phyloP scores from a whole-genome alignment of 1,140 invertebrate genomes.

The Zaprionus ghesquierei region DNA sequence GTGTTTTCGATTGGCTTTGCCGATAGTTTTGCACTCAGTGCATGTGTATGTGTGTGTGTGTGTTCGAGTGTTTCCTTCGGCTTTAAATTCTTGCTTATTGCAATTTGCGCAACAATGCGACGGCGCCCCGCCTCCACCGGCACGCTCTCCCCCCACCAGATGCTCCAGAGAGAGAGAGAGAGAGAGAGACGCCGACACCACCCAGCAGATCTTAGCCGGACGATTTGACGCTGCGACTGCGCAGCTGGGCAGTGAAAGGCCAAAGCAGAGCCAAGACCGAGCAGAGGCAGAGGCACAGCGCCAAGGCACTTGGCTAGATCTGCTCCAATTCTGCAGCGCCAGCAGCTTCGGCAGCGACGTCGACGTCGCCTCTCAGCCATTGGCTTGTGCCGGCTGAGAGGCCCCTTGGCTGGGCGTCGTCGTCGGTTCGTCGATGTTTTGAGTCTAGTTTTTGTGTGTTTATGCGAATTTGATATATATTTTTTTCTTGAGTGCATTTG shows the following conservation, averaged over 20 bases:
- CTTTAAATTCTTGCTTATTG: slow-evolving; percentile 68
- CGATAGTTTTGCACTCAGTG: slow-evolving; percentile 52
- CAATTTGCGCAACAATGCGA: slow-evolving; percentile 74
- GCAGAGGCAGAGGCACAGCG: slow-evolving; percentile 6
- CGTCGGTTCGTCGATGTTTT: slow-evolving; percentile 34
- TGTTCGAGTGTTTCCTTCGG: slow-evolving; percentile 52
- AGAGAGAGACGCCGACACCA: slow-evolving; percentile 42
- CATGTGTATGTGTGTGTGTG: slow-evolving; percentile 11
- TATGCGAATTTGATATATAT: slow-evolving; percentile 56
- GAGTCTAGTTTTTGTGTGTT: slow-evolving; percentile 52
- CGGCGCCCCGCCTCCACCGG: slow-evolving; percentile 23
- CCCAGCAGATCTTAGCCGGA: slow-evolving; percentile 56
- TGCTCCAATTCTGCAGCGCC: slow-evolving; percentile 68
- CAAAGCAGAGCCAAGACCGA: slow-evolving; percentile 28
- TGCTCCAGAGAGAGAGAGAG: no score
- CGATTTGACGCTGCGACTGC: slow-evolving; percentile 48
- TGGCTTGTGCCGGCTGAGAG: slow-evolving; percentile 42
- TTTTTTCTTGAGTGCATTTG: slow-evolving; percentile 51
- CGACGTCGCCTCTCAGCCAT: slow-evolving; percentile 16
- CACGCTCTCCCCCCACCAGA: slow-evolving; percentile 17
- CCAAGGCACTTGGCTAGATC: slow-evolving; percentile 32
- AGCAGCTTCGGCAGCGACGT: slow-evolving; percentile 12
- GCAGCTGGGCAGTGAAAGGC: slow-evolving; percentile 78
- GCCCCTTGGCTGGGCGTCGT: slow-evolving; percentile 57
- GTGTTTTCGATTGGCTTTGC: slow-evolving; percentile 52